Evolutionary conservation across 2,888 invertebrate genomes (phyloP).

Genomic region (Mellilla xanthometata): DNA sequence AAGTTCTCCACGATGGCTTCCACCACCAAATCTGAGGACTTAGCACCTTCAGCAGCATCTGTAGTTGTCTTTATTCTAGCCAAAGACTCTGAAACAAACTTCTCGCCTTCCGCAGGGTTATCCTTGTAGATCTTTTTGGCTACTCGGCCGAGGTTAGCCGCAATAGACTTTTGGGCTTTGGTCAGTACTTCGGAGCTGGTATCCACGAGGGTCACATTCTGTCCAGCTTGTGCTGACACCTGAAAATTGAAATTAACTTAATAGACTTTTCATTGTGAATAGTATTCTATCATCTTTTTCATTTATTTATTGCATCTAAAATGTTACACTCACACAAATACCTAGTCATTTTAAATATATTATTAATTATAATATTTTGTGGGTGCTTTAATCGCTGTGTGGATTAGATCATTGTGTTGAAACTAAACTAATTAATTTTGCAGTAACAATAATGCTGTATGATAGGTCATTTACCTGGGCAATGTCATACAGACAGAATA

Average conservation of each 20-base stretch:
- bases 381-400: no score
- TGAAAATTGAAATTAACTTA: conserved; percentile 47
- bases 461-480: no score
- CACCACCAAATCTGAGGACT: conserved; percentile 87
- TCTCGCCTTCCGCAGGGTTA: conserved; percentile 83
- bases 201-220: conserved; percentile 91
- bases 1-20: conserved; percentile 95
- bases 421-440: no score
- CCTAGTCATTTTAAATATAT: no score
- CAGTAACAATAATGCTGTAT: no score
- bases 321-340: no score
- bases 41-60: conserved; percentile 83
- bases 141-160: conserved; percentile 87
- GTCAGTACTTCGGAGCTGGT: conserved; percentile 86
- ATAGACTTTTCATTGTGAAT: no score
- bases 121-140: conserved; percentile 91
- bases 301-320: no score
- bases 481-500: no score
- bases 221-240: conserved; percentile 93
- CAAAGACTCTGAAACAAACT: conserved; percentile 84
- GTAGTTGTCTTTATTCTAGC: conserved; percentile 84
- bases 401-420: no score
- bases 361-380: no score
- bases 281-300: no score
- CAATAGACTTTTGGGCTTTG: conserved; percentile 88